Percentiles rank a stretch among this genome's conserved stretches.
Conservation (phyloP, 2,888 invertebrate genomes). For the Andrena trimmerana region DNA sequence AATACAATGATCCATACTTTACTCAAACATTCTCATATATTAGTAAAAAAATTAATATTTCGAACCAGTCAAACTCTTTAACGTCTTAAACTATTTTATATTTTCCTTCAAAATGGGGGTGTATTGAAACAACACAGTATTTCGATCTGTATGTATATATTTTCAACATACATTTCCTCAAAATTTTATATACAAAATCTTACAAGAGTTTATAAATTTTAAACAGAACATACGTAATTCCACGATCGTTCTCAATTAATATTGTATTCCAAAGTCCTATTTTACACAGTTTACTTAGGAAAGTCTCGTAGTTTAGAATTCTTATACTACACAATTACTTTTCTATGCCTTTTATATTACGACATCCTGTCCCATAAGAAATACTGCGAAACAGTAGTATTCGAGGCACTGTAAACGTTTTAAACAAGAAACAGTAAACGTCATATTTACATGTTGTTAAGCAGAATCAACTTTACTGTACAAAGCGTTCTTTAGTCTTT, state of each 20-base stretch:
- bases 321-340: neutral
- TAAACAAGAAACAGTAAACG: neutral
- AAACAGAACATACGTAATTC: neutral
- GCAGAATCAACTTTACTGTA: conserved; percentile 18
- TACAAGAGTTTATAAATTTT: neutral
- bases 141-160: conserved; percentile 5
- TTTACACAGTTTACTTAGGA: neutral
- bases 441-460: neutral
- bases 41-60: too few species aligned
- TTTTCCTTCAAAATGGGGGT: neutral
- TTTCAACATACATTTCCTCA: neutral
- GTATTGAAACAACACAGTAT: neutral
- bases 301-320: conserved; percentile 6
- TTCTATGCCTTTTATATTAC: neutral
- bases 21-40: too few species aligned
- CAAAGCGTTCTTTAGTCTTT: conserved; percentile 85
- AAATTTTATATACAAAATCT: conserved; percentile 10
- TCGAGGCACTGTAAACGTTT: conserved; percentile 1
- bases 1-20: too few species aligned
- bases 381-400: conserved; percentile 25
- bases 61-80: too few species aligned
- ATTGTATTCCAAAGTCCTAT: neutral
- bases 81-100: neutral
- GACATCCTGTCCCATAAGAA: neutral
- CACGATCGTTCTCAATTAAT: neutral